phyloP scores from a whole-genome alignment of 2,888 invertebrate genomes.

The Hydropsyche betteni region DNA sequence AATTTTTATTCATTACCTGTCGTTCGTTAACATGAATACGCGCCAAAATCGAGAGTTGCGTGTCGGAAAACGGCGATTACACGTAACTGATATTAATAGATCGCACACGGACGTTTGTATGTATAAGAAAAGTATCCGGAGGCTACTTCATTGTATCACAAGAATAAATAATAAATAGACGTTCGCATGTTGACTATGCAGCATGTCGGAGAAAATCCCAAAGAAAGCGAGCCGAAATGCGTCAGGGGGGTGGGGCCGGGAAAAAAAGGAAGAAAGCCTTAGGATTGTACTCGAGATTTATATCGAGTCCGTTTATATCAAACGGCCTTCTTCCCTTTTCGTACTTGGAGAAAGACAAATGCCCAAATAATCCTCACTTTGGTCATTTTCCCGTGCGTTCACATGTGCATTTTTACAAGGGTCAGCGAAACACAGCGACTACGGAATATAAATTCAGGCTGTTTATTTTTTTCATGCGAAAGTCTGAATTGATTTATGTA shows the following conservation, averaged over 20 bases:
- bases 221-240: too few species aligned
- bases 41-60: background rate
- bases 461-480: too few species aligned
- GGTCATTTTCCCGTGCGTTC: conserved; percentile 20
- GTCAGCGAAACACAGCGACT: conserved; percentile 6
- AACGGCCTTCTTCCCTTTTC: conserved; percentile 22
- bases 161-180: too few species aligned
- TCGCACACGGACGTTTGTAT: background rate
- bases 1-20: too few species aligned
- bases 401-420: conserved; percentile 27
- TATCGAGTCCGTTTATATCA: conserved; percentile 20
- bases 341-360: conserved; percentile 24
- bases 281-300: conserved; percentile 22
- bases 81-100: conserved; percentile 17
- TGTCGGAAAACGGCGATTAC: conserved; percentile 9
- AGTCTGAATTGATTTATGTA: too few species aligned
- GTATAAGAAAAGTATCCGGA: too few species aligned
- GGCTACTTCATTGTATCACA: too few species aligned
- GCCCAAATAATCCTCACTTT: conserved; percentile 27
- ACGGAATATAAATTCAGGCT: background rate
- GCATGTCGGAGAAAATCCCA: too few species aligned
- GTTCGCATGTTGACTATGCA: too few species aligned
- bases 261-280: background rate
- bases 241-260: too few species aligned
- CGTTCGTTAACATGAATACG: too few species aligned